Evolutionary conservation across 2,797 vertebrate genomes (phyloP).

Genomic region (Varecia variegata): DNA sequence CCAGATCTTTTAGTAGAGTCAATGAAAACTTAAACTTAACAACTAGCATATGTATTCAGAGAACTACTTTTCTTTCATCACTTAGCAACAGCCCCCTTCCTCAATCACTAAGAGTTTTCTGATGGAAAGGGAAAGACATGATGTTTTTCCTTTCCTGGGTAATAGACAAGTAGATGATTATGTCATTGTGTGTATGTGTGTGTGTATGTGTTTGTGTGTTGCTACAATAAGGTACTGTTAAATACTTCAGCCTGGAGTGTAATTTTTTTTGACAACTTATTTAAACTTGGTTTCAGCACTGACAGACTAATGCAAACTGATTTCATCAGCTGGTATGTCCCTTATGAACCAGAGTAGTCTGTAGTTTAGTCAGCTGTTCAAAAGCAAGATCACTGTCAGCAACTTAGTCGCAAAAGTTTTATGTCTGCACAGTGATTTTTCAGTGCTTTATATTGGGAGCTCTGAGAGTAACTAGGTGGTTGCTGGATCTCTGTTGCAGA

Average conservation of each 20-base stretch:
- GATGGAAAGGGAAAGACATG: conserved; percentile 10
- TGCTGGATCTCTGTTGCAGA: neutral
- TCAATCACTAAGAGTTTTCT: conserved; percentile 61
- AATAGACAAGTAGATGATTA: conserved; percentile 47
- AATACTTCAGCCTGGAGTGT: conserved; percentile 65
- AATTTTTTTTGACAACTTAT: conserved; percentile 70
- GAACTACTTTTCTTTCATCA: conserved; percentile 50
- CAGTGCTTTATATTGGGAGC: conserved; percentile 13
- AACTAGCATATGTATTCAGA: conserved; percentile 41
- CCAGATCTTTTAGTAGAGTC: conserved; percentile 23
- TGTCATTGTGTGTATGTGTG: conserved; percentile 10
- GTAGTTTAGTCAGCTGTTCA: conserved; percentile 59
- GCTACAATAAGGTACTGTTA: conserved; percentile 59
- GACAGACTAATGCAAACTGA: conserved; percentile 20
- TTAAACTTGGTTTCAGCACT: conserved; percentile 71
- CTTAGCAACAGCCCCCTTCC: conserved; percentile 56
- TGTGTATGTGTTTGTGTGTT: neutral
- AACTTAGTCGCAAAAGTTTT: conserved; percentile 55
- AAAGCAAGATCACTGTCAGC: conserved; percentile 59
- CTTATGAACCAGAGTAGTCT: conserved; percentile 48
- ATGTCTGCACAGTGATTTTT: conserved; percentile 38
- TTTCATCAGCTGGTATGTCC: conserved; percentile 66
- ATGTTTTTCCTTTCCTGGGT: conserved; percentile 62
- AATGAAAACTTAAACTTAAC: conserved; percentile 41
- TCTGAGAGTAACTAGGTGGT: conserved; percentile 27